Base-by-base conservation (phyloP, 1,140 invertebrate genomes). In the Dendrolimus kikuchii region DNA sequence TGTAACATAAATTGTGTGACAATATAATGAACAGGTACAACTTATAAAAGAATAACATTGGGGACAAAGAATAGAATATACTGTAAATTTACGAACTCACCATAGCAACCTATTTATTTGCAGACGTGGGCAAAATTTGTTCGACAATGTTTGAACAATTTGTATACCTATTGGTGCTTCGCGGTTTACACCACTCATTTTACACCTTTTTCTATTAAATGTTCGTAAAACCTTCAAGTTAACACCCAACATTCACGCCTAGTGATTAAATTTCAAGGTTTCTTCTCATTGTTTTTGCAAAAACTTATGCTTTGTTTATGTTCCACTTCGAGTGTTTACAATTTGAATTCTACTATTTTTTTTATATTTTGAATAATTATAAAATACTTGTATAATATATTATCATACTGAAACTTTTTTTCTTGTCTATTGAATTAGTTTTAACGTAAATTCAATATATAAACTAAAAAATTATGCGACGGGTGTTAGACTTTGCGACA, bases 31-130 rank as follows among this genome's bases (percentile, higher is more conserved):
- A 23, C 23, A 23, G 23, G 23, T 3, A 23, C 23, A 23, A 23
- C 1, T 23, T 23, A 23, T 23, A 3, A 23, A 23, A 23, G 23
- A 23, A 23, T 23, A 23, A 23, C 23, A 23, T 23, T 23, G 23
- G 23, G 23, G 23, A 23, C 23, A 23, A 23, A 23, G 23, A 23
- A 23, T 23, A 23, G 23, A 23, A 23, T 23, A 3, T 23, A 23
- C 23, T 50, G 8, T 23, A 7, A 6, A 42, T 50, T 7, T 23
- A 42, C 39, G 64, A 55, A 80, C 81, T 79, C 66, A 90, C 90
- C 89, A 92, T 71, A 81, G 62, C 64, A 91, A 78, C 61, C 89
- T 87, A 74, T 92, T 92, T 40, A 90, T 79, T 62, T 88, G 88
- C 38, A 88, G 67, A 40, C 89, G 71, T 7, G 89, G 88, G 63